Evolutionary conservation across 2,797 vertebrate genomes (phyloP), one percentile per base, ranked within the genome.

Genomic region (Microchirus variegatus): DNA sequence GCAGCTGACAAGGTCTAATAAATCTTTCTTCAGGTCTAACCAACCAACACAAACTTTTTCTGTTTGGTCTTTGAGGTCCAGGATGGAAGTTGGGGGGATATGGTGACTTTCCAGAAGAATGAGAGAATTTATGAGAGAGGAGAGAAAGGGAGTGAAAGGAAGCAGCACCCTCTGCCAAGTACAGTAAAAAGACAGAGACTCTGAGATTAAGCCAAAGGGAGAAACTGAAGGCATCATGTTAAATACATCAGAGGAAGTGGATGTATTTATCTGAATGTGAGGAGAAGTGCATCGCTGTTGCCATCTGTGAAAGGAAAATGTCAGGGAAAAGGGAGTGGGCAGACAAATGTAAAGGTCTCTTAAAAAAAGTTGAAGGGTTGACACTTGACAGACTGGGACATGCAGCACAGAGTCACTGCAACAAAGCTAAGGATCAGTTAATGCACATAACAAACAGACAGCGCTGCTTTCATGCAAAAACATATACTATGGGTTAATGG

Each of bases 241-340:
- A 92, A 92, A 92, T 91, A 88, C 90, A 93, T 92, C 90, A 82
- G 73, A 80, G 74, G 70, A 5, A 55, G 66, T 67, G 68, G 87
- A 93, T 91, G 91, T 84, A 92, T 93, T 93, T 92, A 88, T 90
- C 66, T 59, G 61, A 83, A 82, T 80, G 80, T 81, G 67, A 87
- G 63, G 75, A 67, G 73, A 78, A 77, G 55, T 36, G 82, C 76
- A 51, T 77, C 76, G 63, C 81, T 82, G 85, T 75, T 85, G 84
- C 75, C 70, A 88, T 90, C 90, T 92, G 90, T 79, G 77, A 87
- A 86, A 77, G 50, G 75, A 83, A 83, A 78, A 73, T 65, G 68
- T 73, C 62, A 53, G 44, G 72, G 67, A 70, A 2, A 35, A 73
- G 67, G 68, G 40, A 73, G 45, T 64, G 51, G 71, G 77, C 53